Base-by-base conservation (phyloP, 2,113 vertebrate genomes). In the Osmerus mordax region DNA sequence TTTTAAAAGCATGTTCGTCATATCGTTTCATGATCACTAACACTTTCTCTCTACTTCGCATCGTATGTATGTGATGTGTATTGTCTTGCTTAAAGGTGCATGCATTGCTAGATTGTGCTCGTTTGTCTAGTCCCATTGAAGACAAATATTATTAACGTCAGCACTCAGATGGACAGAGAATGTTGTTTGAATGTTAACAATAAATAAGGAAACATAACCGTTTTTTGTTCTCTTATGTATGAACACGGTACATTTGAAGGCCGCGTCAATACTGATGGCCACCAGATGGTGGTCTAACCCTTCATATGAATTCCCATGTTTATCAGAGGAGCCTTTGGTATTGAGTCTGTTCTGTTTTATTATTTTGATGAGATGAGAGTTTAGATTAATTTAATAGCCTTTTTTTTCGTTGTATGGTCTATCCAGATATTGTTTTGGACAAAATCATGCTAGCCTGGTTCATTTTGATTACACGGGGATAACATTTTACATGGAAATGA, bases 281-380 rank as follows among this genome's bases (percentile, higher is more conserved):
- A 77, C 83, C 77, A 86, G 88, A 28, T 87, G 89, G 80, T 25
- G 23, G 3, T 13, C 83, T 19, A 79, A 58, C 72, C 65, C 79
- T 74, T 87, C 74, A 77, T 86, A 89, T 87, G 16, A 56, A 47
- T 47, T 9, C 12, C 7, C 41, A 47, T 47, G 9, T 47, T 36
- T 11, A 47, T 12, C 41, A 9, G 41, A 47, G 41, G 6, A 41
- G 9, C 41, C 8, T 47, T 47, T 47, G 9, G 41, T 9, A 47
- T 9, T 47, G 41, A 11, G 41, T 47, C 41, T 47, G 41, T 5
- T 47, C 41, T 2, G 41, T 47, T 9, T 47, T 47, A 9, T 47
- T 47, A 12, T 47, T 41, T 47, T 11, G 1, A 21, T 21, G 21
- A 21, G 21, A 21, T 21, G 21, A 21, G 21, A 12, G 41, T 47